Conservation (phyloP, 2,888 invertebrate species). For the Phortica magna region DNA sequence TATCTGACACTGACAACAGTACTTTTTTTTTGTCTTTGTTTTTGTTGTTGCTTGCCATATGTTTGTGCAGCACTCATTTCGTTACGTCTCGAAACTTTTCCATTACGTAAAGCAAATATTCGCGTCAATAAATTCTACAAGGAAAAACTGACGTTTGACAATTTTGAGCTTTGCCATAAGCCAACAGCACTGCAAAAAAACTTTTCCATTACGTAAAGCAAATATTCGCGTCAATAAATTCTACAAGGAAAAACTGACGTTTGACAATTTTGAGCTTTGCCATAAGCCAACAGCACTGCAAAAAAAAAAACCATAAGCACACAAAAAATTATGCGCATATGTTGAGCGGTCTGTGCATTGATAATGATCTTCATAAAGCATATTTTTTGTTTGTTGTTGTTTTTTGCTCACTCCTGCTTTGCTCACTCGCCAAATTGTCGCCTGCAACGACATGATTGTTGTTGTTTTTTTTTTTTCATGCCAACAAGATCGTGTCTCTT, state of each 20-base stretch:
- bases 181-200: no score
- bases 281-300: background rate
- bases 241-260: background rate
- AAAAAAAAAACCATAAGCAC: background rate
- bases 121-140: constrained; percentile 10
- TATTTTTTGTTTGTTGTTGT: background rate
- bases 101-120: background rate
- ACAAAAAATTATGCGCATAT: background rate
- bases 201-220: background rate
- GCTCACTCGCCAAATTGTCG: constrained; percentile 10
- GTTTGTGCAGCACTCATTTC: background rate
- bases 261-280: constrained; percentile 12
- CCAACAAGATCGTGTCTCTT: constrained; percentile 56
- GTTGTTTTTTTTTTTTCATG: background rate
- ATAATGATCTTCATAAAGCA: constrained; percentile 20
- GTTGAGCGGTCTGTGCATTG: background rate
- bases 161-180: constrained; percentile 6
- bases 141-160: constrained; percentile 8
- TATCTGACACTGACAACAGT: constrained; percentile 5
- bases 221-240: constrained; percentile 11
- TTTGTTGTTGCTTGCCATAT: background rate
- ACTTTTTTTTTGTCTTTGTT: background rate
- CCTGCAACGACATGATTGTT: background rate
- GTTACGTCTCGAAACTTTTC: background rate
- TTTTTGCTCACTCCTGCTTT: background rate